These are phyloP conservation scores for Drosophila malerkotliana DNA, from an alignment of 1,140 invertebrate genomes.

Conservation along the genomic window DNA sequence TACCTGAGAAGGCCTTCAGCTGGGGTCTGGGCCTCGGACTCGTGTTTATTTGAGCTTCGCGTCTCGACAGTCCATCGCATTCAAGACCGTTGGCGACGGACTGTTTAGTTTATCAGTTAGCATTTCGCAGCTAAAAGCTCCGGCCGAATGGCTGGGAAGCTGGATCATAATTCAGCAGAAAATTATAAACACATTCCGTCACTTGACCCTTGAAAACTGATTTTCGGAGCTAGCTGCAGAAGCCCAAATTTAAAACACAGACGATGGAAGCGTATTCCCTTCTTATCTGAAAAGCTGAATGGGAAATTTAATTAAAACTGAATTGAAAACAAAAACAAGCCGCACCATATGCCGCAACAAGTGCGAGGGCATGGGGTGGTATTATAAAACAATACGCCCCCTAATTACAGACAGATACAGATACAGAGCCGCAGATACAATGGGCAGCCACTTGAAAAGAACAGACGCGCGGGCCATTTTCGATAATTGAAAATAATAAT, in stretches of 20 bases:
- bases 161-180: conserved; percentile 49
- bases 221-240: neutral
- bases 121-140: conserved; percentile 55
- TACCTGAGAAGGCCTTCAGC: conserved; percentile 35
- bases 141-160: conserved; percentile 3
- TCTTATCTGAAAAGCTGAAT: conserved; percentile 44
- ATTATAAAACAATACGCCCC: conserved; percentile 63
- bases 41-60: conserved; percentile 47
- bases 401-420: conserved; percentile 62
- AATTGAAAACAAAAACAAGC: conserved; percentile 21
- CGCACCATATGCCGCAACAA: conserved; percentile 62
- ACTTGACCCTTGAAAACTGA: conserved; percentile 41
- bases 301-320: conserved; percentile 73
- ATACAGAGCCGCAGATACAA: conserved; percentile 45
- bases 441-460: conserved; percentile 60
- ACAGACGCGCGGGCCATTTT: conserved; percentile 73
- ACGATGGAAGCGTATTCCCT: conserved; percentile 2
- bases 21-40: neutral
- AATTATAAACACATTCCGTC: conserved; percentile 36
- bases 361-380: conserved; percentile 7
- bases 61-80: conserved; percentile 40
- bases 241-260: neutral
- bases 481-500: conserved; percentile 83
- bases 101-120: conserved; percentile 73
- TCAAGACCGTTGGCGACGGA: conserved; percentile 17